Base-by-base conservation (phyloP, 2,797 vertebrate species). In the Ctenopoma kingsleyae region DNA sequence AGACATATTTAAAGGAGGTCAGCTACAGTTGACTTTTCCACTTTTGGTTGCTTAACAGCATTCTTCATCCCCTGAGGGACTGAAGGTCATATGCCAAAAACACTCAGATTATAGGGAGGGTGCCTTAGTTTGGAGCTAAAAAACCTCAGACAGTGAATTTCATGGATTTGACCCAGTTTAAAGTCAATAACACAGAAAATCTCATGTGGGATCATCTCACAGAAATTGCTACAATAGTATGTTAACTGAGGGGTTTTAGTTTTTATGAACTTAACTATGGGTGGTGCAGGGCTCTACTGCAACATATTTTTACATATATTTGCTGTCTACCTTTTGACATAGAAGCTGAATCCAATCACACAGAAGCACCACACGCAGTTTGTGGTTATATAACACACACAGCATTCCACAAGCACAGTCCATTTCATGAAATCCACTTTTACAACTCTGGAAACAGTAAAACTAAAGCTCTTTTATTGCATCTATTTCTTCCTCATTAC, bases 401-500 rank as follows among this genome's bases (percentile, higher is more conserved):
- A 53, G 19, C 41, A 50, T 62, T 79, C 54, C 50, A 76, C 53
- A 63, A 69, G 53, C 60, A 56, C 36, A 64, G 56, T 41, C 67
- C 5, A 73, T 73, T 80, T 80, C 53, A 71, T 91, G 72, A 90
- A 91, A 83, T 66, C 55, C 7, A 62, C 62, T 73, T 91, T 90
- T 75, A 88, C 55, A 62, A 51, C 60, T 32, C 41, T 89, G 87
- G 74, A 90, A 89, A 68, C 64, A 61, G 63, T 83, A 86, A 80
- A 36, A 82, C 46, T 54, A 56, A 73, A 69, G 54, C 32, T n/a
- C 27, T 80, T 91, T 91, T 88, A 87, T 74, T 85, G 65, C 70
- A 23, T 75, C 79, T 87, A 64, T 79, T 88, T 83, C 32, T 84
- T 71, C 36, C 58, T 51, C 25, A 51, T 86, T 84, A 83, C 51